Conservation (phyloP, 2,888 invertebrate genomes). For the Ganaspis brasiliensis region DNA sequence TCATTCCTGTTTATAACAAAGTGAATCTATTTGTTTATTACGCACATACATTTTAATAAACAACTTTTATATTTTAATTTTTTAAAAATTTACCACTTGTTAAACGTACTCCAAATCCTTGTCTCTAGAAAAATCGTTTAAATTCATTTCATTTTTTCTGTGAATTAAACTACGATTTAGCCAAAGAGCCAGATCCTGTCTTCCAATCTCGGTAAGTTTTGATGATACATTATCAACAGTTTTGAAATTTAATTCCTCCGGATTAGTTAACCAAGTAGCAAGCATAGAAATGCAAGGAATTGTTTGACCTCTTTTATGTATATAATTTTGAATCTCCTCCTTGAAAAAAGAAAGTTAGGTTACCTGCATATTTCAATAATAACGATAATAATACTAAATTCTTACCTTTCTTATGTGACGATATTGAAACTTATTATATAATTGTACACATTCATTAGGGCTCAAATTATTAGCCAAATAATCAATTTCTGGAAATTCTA, state of each 20-base stretch:
- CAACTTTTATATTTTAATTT: constrained; percentile 44
- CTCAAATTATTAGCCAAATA: constrained; percentile 54
- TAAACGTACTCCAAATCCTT: constrained; percentile 36
- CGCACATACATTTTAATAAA: constrained; percentile 17
- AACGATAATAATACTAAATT: too few relatives aligned
- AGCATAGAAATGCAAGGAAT: constrained; percentile 53
- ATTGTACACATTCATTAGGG: constrained; percentile 53
- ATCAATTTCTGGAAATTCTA: constrained; percentile 53
- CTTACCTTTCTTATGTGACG: constrained; percentile 28
- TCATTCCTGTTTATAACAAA: background rate
- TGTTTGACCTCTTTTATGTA: constrained; percentile 30
- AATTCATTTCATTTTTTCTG: background rate
- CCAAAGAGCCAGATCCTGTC: constrained; percentile 58
- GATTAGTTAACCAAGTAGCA: constrained; percentile 55
- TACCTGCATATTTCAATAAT: background rate
- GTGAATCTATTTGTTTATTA: background rate
- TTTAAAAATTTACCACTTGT: constrained; percentile 51
- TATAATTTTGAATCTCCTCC: background rate
- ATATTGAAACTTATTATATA: constrained; percentile 53
- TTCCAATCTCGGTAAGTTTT: constrained; percentile 55
- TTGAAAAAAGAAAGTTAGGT: background rate
- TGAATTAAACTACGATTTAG: constrained; percentile 21
- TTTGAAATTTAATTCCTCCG: constrained; percentile 45
- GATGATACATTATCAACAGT: constrained; percentile 54
- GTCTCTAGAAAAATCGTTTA: background rate